Evolutionary conservation across 2,888 invertebrate species (phyloP).

Genomic region (Pantelozetes paolii): DNA sequence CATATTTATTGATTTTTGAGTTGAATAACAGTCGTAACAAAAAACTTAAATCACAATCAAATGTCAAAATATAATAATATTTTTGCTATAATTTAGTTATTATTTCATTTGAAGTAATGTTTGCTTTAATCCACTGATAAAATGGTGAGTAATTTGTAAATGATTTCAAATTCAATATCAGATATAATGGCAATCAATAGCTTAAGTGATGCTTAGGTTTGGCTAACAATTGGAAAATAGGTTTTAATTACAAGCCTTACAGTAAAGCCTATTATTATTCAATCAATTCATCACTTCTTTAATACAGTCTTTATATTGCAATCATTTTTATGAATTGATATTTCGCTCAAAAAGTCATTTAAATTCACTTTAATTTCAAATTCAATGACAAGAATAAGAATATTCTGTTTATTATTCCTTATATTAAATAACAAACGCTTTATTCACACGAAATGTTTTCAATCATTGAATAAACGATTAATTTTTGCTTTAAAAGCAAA

Average conservation of each 20-base stretch:
- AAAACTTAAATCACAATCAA: constrained; percentile 2
- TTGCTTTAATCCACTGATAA: not conserved
- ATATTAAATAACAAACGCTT: not conserved
- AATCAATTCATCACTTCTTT: not conserved
- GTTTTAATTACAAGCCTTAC: constrained; percentile 1
- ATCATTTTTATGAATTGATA: no score
- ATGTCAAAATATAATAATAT: constrained; percentile 30
- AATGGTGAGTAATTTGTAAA: constrained; percentile 2
- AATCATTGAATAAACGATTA: not conserved
- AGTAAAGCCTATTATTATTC: not conserved
- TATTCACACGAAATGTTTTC: not conserved
- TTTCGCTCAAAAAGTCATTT: no score
- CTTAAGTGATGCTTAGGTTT: not conserved
- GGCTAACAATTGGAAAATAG: constrained; percentile 12
- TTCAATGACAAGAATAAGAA: not conserved
- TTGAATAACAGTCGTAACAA: not conserved
- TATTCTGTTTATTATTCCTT: not conserved
- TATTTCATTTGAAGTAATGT: not conserved
- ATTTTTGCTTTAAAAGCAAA: not conserved
- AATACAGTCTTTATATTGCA: not conserved
- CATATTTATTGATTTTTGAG: constrained; percentile 22
- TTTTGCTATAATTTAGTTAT: not conserved
- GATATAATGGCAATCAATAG: not conserved
- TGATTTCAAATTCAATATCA: not conserved
- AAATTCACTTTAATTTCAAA: no score